These are phyloP conservation scores for Xanthorhoe designata DNA, from an alignment of 2,888 invertebrate species.

Conservation along the genomic window DNA sequence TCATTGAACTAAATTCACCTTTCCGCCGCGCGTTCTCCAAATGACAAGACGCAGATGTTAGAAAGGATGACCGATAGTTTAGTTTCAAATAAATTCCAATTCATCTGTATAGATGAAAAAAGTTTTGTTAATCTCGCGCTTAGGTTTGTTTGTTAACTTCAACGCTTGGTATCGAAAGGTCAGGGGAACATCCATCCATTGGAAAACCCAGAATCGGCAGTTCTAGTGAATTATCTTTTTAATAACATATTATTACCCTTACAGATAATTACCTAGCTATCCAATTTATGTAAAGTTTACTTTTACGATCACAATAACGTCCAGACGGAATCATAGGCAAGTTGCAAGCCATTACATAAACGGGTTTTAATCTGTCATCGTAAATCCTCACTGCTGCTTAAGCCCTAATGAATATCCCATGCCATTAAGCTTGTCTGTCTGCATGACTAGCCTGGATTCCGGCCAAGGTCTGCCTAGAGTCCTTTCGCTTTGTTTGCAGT, in stretches of 20 bases:
- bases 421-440: slow-evolving; percentile 49
- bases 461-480: slow-evolving; percentile 71
- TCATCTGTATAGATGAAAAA: too few species aligned
- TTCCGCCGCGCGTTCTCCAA: slow-evolving; percentile 32
- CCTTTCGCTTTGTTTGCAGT: slow-evolving; percentile 71
- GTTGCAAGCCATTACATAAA: neutral
- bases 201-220: neutral
- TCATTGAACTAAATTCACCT: slow-evolving; percentile 49
- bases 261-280: neutral
- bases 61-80: neutral
- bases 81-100: too few species aligned
- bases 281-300: neutral
- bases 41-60: slow-evolving; percentile 22
- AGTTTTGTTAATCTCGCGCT: neutral
- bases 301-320: neutral
- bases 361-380: slow-evolving; percentile 1
- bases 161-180: neutral
- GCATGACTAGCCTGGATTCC: slow-evolving; percentile 65
- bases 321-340: neutral
- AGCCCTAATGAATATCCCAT: slow-evolving; percentile 39
- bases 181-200: neutral
- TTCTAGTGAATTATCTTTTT: neutral
- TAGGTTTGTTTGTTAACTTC: neutral
- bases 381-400: slow-evolving; percentile 33
- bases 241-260: slow-evolving; percentile 15